Conservation (phyloP, 2,888 invertebrate species). For the Graphium colonna region DNA sequence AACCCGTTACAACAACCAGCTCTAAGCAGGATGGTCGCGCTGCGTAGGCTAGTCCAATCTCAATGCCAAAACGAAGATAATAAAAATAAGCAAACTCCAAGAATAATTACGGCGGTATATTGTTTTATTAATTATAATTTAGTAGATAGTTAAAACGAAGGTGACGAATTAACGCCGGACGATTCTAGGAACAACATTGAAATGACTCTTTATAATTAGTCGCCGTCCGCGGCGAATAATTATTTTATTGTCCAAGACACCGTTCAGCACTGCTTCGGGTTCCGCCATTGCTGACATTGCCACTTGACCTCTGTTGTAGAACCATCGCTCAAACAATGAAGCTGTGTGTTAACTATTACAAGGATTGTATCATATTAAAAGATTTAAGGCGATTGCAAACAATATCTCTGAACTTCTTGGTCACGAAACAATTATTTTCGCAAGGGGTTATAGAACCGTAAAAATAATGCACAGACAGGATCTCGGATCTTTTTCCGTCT, state of each 20-base stretch:
- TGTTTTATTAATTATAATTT: constrained; percentile 5
- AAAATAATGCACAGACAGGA: too few relatives aligned
- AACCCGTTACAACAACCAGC: too few relatives aligned
- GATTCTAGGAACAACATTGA: constrained; percentile 18
- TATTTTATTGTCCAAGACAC: background rate
- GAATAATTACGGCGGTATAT: constrained; percentile 1
- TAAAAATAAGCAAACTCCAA: background rate
- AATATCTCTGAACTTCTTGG: too few relatives aligned
- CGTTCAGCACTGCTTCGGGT: background rate
- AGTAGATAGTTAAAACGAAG: constrained; percentile 9
- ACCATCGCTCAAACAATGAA: constrained; percentile 7
- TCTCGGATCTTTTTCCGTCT: too few relatives aligned
- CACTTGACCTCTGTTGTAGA: constrained; percentile 13
- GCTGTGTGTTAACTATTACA: background rate
- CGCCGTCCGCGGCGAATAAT: constrained; percentile 4
- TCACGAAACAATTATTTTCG: too few relatives aligned
- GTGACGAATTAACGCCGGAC: background rate
- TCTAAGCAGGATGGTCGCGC: background rate
- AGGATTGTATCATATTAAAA: background rate
- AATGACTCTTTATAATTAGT: constrained; percentile 14
- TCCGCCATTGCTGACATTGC: constrained; percentile 8
- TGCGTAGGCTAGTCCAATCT: background rate
- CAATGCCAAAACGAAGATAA: background rate
- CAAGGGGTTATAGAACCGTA: too few relatives aligned
- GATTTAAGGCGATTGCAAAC: too few relatives aligned